Conservation (phyloP, 1,140 invertebrate genomes). For the Radopholus similis region DNA sequence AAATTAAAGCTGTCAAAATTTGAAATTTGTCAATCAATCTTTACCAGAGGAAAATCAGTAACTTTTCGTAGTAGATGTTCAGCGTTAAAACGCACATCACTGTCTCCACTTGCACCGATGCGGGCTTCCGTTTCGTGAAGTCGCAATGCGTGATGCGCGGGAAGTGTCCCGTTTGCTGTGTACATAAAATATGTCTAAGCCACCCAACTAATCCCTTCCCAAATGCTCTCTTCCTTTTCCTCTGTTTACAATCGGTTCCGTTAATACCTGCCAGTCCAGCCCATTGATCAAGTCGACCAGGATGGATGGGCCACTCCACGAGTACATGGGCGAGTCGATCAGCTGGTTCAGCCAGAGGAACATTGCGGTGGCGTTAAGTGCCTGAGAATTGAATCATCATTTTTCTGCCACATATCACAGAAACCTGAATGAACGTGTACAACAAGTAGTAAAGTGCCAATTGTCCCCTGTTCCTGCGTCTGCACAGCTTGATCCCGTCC, state of each 20-base stretch:
- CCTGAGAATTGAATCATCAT: conserved; percentile 3
- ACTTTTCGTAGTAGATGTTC: conserved; percentile 62
- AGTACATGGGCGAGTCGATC: conserved; percentile 52
- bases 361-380: conserved; percentile 45
- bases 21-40: no score
- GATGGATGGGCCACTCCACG: conserved; percentile 44
- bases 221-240: no score
- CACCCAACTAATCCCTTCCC: no score
- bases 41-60: conserved; percentile 61
- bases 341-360: conserved; percentile 50
- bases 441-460: conserved; percentile 51
- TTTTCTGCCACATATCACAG: not conserved
- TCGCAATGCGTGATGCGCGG: conserved; percentile 59
- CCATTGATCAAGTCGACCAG: conserved; percentile 50
- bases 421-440: conserved; percentile 49
- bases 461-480: conserved; percentile 42
- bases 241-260: not conserved
- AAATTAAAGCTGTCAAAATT: no score
- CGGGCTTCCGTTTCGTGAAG: conserved; percentile 46
- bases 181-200: no score
- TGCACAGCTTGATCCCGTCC: conserved; percentile 53
- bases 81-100: conserved; percentile 61
- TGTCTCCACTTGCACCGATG: conserved; percentile 52
- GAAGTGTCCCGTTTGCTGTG: conserved; percentile 56
- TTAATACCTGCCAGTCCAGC: conserved; percentile 48